Evolutionary conservation across 1,140 invertebrate genomes (phyloP), one percentile per base, ranked within the genome.

Genomic region (Tigriopus japonicus): DNA sequence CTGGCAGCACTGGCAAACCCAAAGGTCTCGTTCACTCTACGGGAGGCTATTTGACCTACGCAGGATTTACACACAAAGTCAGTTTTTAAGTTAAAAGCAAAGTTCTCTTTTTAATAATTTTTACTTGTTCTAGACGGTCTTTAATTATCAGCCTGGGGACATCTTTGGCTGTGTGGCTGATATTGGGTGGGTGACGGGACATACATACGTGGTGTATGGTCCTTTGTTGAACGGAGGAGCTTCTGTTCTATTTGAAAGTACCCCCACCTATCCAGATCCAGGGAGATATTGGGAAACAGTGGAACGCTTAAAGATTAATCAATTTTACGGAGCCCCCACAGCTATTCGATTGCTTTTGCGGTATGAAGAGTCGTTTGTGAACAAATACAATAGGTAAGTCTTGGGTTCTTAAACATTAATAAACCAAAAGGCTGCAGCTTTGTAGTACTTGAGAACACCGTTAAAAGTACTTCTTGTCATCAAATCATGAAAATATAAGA

Each of bases 171-270:
- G 77, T 70, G 72, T 77, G 15, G 77, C 77, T n/a, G 77, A 79
- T 64, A 73, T 79, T 59, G 78, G 77, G 14, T 78, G 78, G 76
- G 78, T 79, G 41, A 79, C 77, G 12, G 77, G 77, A 6, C 78
- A 79, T 65, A 70, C 69, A 23, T 78, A 79, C 67, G 72, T 75
- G 23, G 70, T 76, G 6, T 80, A 80, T 67, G 78, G 77, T 49
- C 76, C 78, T 14, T 67, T 80, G 13, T 68, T 69, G 15, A 78
- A 78, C 66, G 76, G 78, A 19, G 75, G 69, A 13, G 76, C 77
- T 7, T 74, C 74, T 5, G 65, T 79, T 12, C 65, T 78, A 13
- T 79, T 78, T 70, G 77, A 79, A 66, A 74, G 74, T 56, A 76
- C 72, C 9, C 78, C 78, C 6, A 67, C 70, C 9, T 78, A 78